Evolutionary conservation across 2,113 vertebrate genomes (phyloP).

Genomic region (Ploceus nigricollis): DNA sequence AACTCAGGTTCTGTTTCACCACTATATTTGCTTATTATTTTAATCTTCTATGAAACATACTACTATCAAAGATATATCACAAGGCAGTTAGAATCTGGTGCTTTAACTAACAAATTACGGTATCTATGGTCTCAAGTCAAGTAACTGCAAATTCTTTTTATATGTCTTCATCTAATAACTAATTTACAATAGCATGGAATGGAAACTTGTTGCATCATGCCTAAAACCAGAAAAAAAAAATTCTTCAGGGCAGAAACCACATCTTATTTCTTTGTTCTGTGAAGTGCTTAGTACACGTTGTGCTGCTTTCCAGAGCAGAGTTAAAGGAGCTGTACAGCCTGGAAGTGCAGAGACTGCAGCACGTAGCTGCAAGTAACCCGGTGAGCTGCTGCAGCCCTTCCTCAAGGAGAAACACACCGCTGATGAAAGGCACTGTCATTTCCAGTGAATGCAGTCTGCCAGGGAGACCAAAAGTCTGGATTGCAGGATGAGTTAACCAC

Average conservation of each 20-base stretch:
- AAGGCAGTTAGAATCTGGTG: not conserved
- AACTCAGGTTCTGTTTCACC: not conserved
- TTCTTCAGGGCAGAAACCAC: not conserved
- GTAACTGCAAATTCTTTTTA: not conserved
- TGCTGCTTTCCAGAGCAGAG: not conserved
- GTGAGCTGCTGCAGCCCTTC: constrained; percentile 8
- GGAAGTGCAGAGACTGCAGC: not conserved
- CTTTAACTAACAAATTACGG: constrained; percentile 4
- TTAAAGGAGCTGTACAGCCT: not conserved
- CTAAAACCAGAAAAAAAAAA: not conserved
- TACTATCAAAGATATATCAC: not conserved
- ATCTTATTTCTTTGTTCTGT: not conserved
- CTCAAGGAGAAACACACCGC: not conserved
- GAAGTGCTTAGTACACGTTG: not conserved
- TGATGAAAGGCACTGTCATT: constrained; percentile 5
- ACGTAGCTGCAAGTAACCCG: constrained; percentile 22
- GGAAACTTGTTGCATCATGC: constrained; percentile 29
- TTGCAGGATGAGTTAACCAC: not conserved
- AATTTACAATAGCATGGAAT: not conserved
- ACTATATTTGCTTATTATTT: not conserved
- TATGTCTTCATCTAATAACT: not conserved
- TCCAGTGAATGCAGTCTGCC: not conserved
- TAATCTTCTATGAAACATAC: not conserved
- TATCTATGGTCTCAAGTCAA: not conserved
- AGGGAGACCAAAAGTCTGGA: not conserved